phyloP scores from a whole-genome alignment of 1,140 invertebrate species.

The Lineus longissimus region DNA sequence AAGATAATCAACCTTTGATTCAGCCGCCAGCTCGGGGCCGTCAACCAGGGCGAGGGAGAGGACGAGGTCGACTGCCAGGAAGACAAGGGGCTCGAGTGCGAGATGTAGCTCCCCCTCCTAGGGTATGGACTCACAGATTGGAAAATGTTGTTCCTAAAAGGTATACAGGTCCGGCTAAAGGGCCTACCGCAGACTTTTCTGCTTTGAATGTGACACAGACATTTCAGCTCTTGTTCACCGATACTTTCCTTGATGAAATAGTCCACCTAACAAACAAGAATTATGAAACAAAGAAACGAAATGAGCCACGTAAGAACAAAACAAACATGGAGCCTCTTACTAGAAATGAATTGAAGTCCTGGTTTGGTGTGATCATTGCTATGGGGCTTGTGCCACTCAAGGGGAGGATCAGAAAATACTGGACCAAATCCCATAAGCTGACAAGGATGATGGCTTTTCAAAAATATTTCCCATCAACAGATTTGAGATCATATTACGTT shows the following conservation, averaged over 20 bases:
- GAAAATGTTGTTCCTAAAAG: too few relatives aligned
- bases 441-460: not conserved
- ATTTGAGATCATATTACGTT: not conserved
- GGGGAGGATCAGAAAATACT: not conserved
- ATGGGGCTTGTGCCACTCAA: not conserved
- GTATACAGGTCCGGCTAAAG: too few relatives aligned
- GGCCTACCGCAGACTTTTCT: too few relatives aligned
- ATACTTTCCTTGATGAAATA: not conserved
- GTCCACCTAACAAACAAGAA: not conserved
- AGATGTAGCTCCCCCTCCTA: too few relatives aligned
- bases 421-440: not conserved
- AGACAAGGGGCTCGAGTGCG: too few relatives aligned
- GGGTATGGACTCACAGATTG: too few relatives aligned
- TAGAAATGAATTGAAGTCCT: not conserved
- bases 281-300: not conserved
- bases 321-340: not conserved
- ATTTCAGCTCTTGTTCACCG: slow-evolving; percentile 3
- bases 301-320: not conserved
- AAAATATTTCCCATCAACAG: not conserved
- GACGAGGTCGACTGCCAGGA: too few relatives aligned
- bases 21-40: too few relatives aligned
- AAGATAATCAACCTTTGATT: too few relatives aligned
- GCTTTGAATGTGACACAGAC: not conserved
- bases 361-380: not conserved
- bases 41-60: too few relatives aligned